These are phyloP conservation scores for Zeugodacus cucurbitae DNA, from an alignment of 1,140 invertebrate species.

Conservation along the genomic window DNA sequence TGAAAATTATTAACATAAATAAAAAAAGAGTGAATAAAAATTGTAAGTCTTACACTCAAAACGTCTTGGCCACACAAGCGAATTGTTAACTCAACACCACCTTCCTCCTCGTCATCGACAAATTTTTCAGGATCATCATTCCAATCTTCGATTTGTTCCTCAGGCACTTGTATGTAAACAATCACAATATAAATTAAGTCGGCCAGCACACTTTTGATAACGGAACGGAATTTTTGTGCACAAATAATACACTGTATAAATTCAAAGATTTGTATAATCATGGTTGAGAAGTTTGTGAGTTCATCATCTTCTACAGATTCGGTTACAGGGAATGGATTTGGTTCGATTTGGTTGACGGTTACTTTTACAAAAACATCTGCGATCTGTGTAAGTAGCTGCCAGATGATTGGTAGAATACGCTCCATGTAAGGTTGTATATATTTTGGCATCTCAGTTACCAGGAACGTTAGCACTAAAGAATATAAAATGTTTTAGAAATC, in stretches of 20 bases:
- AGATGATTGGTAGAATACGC: constrained; percentile 76
- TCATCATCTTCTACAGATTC: constrained; percentile 69
- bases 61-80: constrained; percentile 81
- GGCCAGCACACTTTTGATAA: constrained; percentile 75
- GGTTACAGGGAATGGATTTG: constrained; percentile 53
- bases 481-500: background rate
- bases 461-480: constrained; percentile 69
- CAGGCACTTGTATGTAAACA: constrained; percentile 72
- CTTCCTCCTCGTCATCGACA: constrained; percentile 83
- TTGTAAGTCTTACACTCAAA: constrained; percentile 64
- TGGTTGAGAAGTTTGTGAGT: constrained; percentile 77
- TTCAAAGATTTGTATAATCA: constrained; percentile 83
- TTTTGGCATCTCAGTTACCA: constrained; percentile 76
- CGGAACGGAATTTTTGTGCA: constrained; percentile 71
- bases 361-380: constrained; percentile 69
- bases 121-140: constrained; percentile 78
- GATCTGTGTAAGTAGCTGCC: constrained; percentile 77
- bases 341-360: constrained; percentile 62
- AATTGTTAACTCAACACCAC: constrained; percentile 77
- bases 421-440: constrained; percentile 74
- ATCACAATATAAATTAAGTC: constrained; percentile 82
- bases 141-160: constrained; percentile 80
- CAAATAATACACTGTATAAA: constrained; percentile 75
- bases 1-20: background rate
- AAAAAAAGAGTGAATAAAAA: background rate